phyloP scores from a whole-genome alignment of 2,888 invertebrate species.

The Cantharis lateralis region DNA sequence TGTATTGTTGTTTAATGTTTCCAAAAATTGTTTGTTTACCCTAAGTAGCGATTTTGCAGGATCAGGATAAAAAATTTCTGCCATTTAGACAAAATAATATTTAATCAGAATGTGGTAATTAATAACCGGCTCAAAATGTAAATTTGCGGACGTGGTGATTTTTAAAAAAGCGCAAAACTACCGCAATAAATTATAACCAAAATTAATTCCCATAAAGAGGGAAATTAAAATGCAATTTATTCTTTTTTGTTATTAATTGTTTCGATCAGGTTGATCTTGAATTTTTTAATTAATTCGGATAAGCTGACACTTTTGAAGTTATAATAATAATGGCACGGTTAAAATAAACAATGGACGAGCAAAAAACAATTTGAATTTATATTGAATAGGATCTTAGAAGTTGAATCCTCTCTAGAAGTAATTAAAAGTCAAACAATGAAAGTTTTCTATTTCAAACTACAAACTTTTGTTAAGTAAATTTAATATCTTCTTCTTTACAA shows the following conservation, averaged over 20 bases:
- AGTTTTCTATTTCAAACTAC: conserved; percentile 7
- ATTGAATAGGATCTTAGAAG: conserved; percentile 8
- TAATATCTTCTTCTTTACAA: not conserved
- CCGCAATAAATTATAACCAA: not conserved
- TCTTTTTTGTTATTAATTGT: not conserved
- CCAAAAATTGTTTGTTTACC: not conserved
- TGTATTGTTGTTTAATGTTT: not conserved
- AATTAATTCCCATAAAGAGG: not conserved
- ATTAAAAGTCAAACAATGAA: conserved; percentile 18
- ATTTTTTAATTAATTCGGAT: not conserved
- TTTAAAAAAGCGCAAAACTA: not conserved
- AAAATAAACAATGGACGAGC: not conserved
- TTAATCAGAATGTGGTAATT: not conserved
- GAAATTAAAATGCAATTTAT: not conserved
- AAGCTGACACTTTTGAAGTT: not conserved
- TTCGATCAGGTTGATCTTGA: not conserved
- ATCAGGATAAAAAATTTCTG: not conserved
- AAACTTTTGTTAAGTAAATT: not conserved
- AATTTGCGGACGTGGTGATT: not conserved
- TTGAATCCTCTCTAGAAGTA: conserved; percentile 12
- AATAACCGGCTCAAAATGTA: not conserved
- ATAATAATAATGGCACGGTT: not conserved
- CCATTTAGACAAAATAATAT: not conserved
- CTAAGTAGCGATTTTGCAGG: not conserved
- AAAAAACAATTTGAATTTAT: conserved; percentile 15